Evolutionary conservation across 2,888 invertebrate species (phyloP), one percentile per base, ranked within the genome.

Genomic region (Pristionchus arcanus): DNA sequence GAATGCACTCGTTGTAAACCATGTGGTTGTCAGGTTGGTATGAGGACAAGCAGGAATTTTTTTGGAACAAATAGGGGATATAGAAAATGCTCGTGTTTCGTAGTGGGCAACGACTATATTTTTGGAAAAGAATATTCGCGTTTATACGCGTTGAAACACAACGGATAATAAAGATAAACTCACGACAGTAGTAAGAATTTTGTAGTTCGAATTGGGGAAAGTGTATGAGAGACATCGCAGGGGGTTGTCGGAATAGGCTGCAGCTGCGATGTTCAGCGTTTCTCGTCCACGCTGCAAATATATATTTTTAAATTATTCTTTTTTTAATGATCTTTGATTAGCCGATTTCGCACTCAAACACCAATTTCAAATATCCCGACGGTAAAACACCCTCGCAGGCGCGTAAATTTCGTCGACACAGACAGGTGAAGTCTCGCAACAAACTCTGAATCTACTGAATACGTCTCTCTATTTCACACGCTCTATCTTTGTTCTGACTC

Each of bases 241-340:
- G 1, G 91, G 91, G 68, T 91, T 83, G 55, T 71, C 49, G 4
- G 91, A 86, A 31, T 90, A 90, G 25, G 91, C 89, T 7, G 89
- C 91, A 15, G 91, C 90, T 21, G 91, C 91, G 1, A 90, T n/a
- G 37, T 89, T 89, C 21, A 91, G 55, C 0, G 85, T 84, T n/a
- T 90, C 87, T 11, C 86, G 28, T 31, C 90, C 90, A 37, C 81
- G 63, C 91, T 90, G 87, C 21, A 77, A 77, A 9, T 7, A 34
- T 2, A 4, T 4, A 25, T 31, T 68, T 31, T 71, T 28, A 2
- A 13, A 1, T 59, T 59, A 59, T 21, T 55, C 13, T 55, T 55
- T 55, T 55, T 21, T 19, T 77, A 3, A 13, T 25, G 34, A 31
- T 77, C 37, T 66, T 66, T 11, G 15, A 11, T 66, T n/a, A 15